Evolutionary conservation across 2,797 vertebrate genomes (phyloP), one percentile per base, ranked within the genome.

Genomic region (Megaceryle alcyon): DNA sequence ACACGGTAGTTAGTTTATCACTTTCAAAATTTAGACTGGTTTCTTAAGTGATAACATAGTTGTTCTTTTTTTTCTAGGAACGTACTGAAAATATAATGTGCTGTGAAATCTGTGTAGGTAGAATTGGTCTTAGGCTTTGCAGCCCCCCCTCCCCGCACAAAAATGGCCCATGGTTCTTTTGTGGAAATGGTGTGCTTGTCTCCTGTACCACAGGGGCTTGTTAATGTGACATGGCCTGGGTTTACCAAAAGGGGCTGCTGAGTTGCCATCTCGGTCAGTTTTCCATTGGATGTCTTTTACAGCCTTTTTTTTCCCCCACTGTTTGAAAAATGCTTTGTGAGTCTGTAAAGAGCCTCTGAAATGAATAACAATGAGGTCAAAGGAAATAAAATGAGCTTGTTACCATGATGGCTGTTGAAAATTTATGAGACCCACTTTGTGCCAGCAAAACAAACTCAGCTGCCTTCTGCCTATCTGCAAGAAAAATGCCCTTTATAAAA

Each of bases 351-450:
- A 92, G 31, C 37, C 41, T 68, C 75, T 37, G 46, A 94, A 94
- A 83, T 81, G 43, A 86, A 43, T 92, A 83, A 61, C 69, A 59
- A 92, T 85, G 65, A 92, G 61, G 65, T 61, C 54, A 31, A 82
- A 92, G 84, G 65, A 89, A 89, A 49, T 46, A 65, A 80, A 95
- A 90, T 28, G 44, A 86, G 72, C 72, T 65, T 88, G 65, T 92
- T 95, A 46, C 26, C 7, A 18, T n/a, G 79, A 75, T 92, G 69
- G 87, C 69, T 90, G 57, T 49, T 90, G 78, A 90, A 93, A 96
- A 95, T 92, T 88, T 94, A 91, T 85, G 91, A 81, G 76, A 73
- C 49, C 61, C 25, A 28, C 76, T 94, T 92, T 56, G 65, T 92
- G 65, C 71, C 61, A 80, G 69, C 57, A 78, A 90, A 94, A 95